Percentiles rank a stretch among this genome's conserved stretches.
Evolutionary conservation across 1,140 invertebrate genomes (phyloP).

Genomic region (Dreissena polymorpha): DNA sequence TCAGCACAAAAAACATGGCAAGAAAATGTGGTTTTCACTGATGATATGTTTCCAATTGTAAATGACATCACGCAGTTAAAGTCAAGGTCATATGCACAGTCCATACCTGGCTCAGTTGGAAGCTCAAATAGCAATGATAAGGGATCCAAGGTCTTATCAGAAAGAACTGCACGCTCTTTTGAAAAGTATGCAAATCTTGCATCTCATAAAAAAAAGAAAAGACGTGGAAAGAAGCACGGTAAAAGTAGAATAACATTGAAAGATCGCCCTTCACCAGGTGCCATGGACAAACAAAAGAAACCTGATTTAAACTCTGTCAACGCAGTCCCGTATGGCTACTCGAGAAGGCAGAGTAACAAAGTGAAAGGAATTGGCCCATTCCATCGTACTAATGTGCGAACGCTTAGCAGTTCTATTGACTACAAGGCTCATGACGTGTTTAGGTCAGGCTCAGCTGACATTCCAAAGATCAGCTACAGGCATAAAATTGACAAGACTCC

Average conservation of each 20-base stretch:
- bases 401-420: conserved; percentile 56
- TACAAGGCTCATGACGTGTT: conserved; percentile 40
- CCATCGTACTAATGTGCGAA: conserved; percentile 52
- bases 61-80: not conserved
- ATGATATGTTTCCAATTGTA: conserved; percentile 13
- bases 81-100: not conserved
- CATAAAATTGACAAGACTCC: conserved; percentile 50
- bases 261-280: conserved; percentile 31
- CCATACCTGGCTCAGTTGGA: not conserved
- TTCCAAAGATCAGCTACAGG: conserved; percentile 57
- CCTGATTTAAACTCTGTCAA: conserved; percentile 49
- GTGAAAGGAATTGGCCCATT: conserved; percentile 44
- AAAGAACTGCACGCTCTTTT: conserved; percentile 51
- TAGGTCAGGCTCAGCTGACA: conserved; percentile 59
- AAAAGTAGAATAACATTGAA: conserved; percentile 33
- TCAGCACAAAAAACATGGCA: conserved; percentile 29
- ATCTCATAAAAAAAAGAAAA: conserved; percentile 27
- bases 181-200: conserved; percentile 44
- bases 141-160: conserved; percentile 15
- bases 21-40: conserved; percentile 4
- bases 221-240: conserved; percentile 19
- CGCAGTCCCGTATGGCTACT: conserved; percentile 59
- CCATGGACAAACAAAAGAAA: conserved; percentile 12
- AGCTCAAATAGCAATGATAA: conserved; percentile 31
- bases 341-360: conserved; percentile 15